Conservation (phyloP, 2,113 vertebrate species). For the Heptranchias perlo region DNA sequence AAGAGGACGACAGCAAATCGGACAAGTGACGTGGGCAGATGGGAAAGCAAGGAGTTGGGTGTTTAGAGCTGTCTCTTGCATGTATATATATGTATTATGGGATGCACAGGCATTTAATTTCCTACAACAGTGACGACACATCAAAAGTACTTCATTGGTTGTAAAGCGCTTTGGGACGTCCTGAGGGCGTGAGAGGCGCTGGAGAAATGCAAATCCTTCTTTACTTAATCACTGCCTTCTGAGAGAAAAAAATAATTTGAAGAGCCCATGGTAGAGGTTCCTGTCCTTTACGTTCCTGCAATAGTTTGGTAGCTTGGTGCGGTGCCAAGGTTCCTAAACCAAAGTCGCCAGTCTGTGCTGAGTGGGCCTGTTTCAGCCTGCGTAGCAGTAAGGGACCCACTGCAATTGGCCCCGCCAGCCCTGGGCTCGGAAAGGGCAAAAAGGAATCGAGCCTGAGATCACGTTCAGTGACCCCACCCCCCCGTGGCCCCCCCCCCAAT, state of each 20-base stretch:
- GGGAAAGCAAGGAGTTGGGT: neutral
- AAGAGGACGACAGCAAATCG: conserved; percentile 41
- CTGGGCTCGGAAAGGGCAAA: neutral
- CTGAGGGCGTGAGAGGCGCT: neutral
- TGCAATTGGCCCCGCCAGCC: too few species aligned
- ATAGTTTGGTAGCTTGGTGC: neutral
- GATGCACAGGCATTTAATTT: neutral
- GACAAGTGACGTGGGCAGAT: conserved; percentile 46
- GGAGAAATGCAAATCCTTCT: neutral
- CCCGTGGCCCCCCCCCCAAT: neutral
- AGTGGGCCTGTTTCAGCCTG: neutral
- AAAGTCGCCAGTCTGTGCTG: neutral
- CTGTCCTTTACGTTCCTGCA: neutral
- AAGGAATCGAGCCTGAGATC: neutral
- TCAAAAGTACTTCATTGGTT: too few species aligned
- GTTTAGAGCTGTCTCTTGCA: neutral
- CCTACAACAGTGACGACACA: neutral
- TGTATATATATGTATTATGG: neutral
- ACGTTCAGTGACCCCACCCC: neutral
- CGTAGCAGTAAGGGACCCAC: neutral
- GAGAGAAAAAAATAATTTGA: neutral
- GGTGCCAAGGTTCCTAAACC: neutral
- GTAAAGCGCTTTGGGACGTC: neutral
- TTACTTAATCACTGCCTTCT: neutral
- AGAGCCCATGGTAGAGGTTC: neutral